Conservation (phyloP, 1,140 invertebrate species). For the Neotoxoptera formosana region DNA sequence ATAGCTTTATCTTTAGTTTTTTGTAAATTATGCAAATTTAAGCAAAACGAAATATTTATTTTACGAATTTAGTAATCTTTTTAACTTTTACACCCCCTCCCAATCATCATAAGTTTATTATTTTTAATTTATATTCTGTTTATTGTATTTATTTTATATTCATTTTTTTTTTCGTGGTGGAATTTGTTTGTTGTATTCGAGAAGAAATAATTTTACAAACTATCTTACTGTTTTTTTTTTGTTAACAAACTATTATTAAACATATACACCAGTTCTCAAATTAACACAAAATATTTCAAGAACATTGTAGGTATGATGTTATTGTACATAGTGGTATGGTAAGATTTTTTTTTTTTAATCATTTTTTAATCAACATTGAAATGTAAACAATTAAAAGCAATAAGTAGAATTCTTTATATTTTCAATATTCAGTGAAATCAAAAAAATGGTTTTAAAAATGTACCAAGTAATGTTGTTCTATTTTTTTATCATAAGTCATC, state of each 20-base stretch:
- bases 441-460: neutral
- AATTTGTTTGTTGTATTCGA: neutral
- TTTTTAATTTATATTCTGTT: constrained; percentile 26
- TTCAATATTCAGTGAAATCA: neutral
- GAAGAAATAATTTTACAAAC: neutral
- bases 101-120: neutral
- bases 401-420: neutral
- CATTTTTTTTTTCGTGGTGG: neutral
- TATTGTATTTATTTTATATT: constrained; percentile 25
- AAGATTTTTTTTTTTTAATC: too few species aligned
- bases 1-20: neutral
- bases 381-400: too few species aligned
- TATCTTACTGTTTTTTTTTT: neutral
- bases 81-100: neutral
- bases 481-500: neutral
- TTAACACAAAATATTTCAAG: neutral
- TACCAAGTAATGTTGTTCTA: neutral
- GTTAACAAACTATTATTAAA: neutral
- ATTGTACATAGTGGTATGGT: neutral
- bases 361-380: neutral
- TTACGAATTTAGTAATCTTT: constrained; percentile 27
- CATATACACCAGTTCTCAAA: neutral
- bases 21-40: constrained; percentile 35
- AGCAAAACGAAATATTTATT: constrained; percentile 35
- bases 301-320: neutral